Conservation (phyloP, 2,113 vertebrate species). For the Rhagologus leucostigma region DNA sequence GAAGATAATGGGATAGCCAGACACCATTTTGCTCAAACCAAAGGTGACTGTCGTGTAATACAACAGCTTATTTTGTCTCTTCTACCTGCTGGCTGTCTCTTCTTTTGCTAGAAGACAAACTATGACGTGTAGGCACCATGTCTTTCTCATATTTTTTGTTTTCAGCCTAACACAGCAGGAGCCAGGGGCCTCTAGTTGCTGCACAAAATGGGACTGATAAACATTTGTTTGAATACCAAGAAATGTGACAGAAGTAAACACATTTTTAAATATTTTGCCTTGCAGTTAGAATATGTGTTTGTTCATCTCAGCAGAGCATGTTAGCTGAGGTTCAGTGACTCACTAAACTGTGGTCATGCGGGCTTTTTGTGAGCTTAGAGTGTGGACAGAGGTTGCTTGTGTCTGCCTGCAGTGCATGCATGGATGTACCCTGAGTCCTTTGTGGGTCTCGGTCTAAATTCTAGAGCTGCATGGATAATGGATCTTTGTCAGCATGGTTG, state of each 20-base stretch:
- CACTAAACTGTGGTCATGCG: slow-evolving; percentile 26
- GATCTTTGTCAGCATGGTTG: neutral
- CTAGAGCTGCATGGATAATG: slow-evolving; percentile 17
- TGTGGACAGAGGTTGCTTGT: slow-evolving; percentile 3
- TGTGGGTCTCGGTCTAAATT: neutral
- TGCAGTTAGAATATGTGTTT: slow-evolving; percentile 18
- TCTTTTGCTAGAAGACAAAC: neutral
- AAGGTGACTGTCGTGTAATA: neutral
- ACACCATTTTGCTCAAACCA: neutral
- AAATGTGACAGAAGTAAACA: slow-evolving; percentile 18
- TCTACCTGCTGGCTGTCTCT: neutral
- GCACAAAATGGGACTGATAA: neutral
- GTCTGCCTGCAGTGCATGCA: neutral
- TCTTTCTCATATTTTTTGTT: neutral
- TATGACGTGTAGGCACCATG: neutral
- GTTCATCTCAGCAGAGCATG: slow-evolving; percentile 20
- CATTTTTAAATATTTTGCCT: slow-evolving; percentile 25
- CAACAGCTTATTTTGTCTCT: neutral
- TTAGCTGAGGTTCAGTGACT: slow-evolving; percentile 50
- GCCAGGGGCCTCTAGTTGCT: neutral
- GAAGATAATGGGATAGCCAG: neutral
- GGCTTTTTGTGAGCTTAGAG: slow-evolving; percentile 15
- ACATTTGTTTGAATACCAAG: neutral
- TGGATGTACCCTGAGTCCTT: neutral
- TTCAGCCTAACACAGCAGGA: neutral